Evolutionary conservation across 1,140 invertebrate species (phyloP).

Genomic region (Coptotermes formosanus): DNA sequence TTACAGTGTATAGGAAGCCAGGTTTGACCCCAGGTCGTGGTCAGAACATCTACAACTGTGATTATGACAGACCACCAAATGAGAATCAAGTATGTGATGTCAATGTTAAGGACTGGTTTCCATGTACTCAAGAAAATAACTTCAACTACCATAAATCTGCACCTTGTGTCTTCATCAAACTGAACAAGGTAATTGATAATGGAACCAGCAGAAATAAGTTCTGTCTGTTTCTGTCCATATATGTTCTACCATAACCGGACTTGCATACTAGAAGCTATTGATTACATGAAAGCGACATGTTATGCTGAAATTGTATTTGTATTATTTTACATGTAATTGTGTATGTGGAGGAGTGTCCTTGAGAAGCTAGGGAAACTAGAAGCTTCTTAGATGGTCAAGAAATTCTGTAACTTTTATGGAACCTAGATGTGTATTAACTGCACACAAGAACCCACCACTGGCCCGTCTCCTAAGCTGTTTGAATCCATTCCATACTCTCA

Average conservation of each 20-base stretch:
- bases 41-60: constrained; percentile 66
- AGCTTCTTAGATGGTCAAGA: no score
- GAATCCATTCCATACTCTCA: no score
- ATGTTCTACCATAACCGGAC: constrained; percentile 11
- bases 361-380: no score
- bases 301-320: no score
- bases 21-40: constrained; percentile 63
- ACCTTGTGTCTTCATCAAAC: constrained; percentile 80
- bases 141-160: constrained; percentile 72
- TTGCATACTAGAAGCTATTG: neutral
- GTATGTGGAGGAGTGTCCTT: no score
- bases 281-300: neutral
- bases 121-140: constrained; percentile 65
- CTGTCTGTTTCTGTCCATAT: constrained; percentile 22
- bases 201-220: neutral
- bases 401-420: no score
- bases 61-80: constrained; percentile 59
- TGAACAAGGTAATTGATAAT: constrained; percentile 69
- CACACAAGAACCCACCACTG: no score
- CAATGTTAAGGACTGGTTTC: constrained; percentile 60
- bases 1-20: constrained; percentile 64
- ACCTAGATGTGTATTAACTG: no score
- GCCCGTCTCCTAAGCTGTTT: no score
- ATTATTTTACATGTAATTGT: no score
- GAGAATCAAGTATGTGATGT: constrained; percentile 70